phyloP scores from a whole-genome alignment of 2,113 vertebrate genomes.

The Antechinus stuartii region DNA sequence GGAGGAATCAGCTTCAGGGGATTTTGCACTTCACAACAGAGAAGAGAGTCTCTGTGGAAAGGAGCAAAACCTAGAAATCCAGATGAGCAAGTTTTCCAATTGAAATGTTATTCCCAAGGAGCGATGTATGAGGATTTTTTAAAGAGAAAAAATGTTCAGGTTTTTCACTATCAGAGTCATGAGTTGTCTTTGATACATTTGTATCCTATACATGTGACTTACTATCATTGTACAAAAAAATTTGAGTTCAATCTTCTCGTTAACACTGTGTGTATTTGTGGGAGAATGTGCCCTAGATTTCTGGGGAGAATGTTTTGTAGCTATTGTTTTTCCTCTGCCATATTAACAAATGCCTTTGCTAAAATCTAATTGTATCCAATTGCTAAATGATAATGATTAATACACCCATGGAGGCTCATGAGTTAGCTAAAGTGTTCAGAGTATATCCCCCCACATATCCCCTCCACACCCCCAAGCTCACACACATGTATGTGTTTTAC shows the following conservation, averaged over 20 bases:
- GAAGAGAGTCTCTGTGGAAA: neutral
- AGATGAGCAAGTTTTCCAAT: neutral
- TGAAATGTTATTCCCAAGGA: neutral
- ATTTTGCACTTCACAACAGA: neutral
- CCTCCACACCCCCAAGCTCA: no score
- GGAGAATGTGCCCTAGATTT: neutral
- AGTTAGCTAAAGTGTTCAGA: neutral
- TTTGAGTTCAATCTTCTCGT: neutral
- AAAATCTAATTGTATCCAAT: neutral
- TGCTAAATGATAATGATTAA: neutral
- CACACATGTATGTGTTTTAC: neutral
- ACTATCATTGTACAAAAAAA: neutral
- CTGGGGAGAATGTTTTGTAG: neutral
- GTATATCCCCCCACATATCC: neutral
- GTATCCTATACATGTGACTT: neutral
- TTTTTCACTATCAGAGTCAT: neutral
- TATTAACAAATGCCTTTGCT: neutral
- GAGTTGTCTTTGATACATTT: neutral
- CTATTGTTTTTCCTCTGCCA: neutral
- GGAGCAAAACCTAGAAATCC: neutral
- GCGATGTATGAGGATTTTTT: neutral
- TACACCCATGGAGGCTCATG: neutral
- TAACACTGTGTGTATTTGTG: neutral
- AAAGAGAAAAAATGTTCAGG: neutral
- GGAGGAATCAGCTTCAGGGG: neutral